A percentile compares a stretch with the other conserved stretches of the same genome.
Evolutionary conservation across 2,888 invertebrate genomes (phyloP).

Genomic region (Caenorhabditis wallacei): DNA sequence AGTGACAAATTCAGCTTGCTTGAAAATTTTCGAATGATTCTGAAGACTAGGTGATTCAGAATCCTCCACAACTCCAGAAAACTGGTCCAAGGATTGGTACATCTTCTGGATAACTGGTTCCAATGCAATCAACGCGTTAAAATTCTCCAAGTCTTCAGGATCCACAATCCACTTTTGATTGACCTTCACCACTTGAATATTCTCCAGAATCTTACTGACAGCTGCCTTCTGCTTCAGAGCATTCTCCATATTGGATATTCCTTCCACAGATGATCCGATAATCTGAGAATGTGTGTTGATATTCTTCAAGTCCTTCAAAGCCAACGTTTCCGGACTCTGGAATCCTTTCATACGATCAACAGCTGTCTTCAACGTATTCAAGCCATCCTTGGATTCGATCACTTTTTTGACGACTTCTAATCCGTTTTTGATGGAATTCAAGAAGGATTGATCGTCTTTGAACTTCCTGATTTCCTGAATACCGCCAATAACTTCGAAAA

Average conservation of each 20-base stretch:
- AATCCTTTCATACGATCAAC: background rate
- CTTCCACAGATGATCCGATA: background rate
- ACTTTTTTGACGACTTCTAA: background rate
- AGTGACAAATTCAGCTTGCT: background rate
- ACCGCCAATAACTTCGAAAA: background rate
- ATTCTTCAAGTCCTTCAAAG: background rate
- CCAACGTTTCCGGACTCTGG: background rate
- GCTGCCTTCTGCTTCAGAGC: background rate
- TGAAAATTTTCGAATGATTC: background rate
- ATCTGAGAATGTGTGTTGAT: background rate
- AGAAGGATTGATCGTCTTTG: background rate
- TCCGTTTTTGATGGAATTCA: background rate
- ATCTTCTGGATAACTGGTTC: background rate
- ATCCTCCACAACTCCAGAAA: background rate
- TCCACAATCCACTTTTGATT: background rate
- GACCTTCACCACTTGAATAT: background rate
- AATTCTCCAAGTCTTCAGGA: background rate
- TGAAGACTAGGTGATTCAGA: background rate
- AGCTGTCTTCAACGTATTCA: background rate
- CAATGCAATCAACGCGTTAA: background rate
- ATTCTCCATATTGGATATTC: slow-evolving; percentile 15
- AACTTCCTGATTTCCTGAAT: background rate
- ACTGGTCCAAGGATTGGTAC: background rate
- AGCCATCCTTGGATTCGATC: background rate
- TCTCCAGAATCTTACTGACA: background rate